phyloP scores from a whole-genome alignment of 2,797 vertebrate genomes.

The Gallinago nigripennis region DNA sequence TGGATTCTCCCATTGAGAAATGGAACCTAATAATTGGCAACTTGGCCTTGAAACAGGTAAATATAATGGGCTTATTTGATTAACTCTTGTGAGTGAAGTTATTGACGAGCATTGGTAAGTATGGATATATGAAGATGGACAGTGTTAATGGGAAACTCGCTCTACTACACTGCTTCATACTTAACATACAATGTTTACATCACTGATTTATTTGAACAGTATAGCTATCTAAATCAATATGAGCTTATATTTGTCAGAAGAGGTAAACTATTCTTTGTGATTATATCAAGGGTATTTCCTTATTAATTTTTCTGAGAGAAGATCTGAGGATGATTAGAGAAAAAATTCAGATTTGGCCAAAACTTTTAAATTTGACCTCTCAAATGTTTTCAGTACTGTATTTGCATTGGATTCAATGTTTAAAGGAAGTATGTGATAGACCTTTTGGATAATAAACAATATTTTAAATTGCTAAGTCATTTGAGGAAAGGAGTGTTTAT shows the following conservation, averaged over 20 bases:
- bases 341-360: not conserved
- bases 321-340: not conserved
- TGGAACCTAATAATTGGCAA: conserved; percentile 98
- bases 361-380: not conserved
- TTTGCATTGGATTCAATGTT: not conserved
- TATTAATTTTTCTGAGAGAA: not conserved
- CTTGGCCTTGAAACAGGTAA: conserved; percentile 96
- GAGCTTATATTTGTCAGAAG: not conserved
- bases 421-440: not conserved
- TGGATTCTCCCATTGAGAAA: conserved; percentile 98
- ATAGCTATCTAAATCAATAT: not conserved
- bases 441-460: not conserved
- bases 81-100: not conserved
- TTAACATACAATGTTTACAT: not conserved
- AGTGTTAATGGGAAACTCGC: not conserved
- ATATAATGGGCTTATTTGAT: not conserved
- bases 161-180: not conserved
- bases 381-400: not conserved
- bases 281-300: not conserved
- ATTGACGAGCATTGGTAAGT: not conserved
- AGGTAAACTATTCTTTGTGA: not conserved
- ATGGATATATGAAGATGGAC: not conserved
- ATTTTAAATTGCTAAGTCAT: not conserved
- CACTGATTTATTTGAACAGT: not conserved
- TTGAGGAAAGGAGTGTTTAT: not conserved